Conservation (phyloP, 1,140 invertebrate genomes). For the Achroia grisella region DNA sequence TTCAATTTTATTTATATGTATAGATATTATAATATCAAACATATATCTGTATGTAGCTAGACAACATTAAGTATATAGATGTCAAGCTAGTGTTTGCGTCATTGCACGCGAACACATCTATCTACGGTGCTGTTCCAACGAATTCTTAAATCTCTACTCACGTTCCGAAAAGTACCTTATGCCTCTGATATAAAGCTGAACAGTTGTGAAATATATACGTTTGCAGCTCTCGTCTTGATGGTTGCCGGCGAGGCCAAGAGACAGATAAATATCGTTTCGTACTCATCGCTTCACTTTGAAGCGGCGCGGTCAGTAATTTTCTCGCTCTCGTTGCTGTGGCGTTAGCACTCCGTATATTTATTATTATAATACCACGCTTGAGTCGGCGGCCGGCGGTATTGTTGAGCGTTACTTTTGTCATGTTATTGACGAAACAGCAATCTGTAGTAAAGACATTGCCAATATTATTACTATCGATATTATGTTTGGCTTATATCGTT, state of each 20-base stretch:
- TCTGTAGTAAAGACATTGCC: no score
- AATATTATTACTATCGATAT: no score
- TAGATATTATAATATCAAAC: no score
- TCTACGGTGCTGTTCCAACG: conserved; percentile 1
- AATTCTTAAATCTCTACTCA: conserved; percentile 6
- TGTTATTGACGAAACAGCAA: no score
- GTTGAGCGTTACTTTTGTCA: no score
- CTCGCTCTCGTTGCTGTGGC: not conserved
- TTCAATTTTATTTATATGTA: no score
- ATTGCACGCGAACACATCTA: not conserved
- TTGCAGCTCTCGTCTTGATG: conserved; percentile 24
- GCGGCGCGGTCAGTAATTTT: conserved; percentile 26
- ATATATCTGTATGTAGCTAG: no score
- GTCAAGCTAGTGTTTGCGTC: not conserved
- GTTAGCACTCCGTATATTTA: conserved; percentile 1
- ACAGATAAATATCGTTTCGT: conserved; percentile 51
- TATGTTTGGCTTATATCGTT: no score
- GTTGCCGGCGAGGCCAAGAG: conserved; percentile 43
- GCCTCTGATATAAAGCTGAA: not conserved
- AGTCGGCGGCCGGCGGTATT: no score
- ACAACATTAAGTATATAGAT: not conserved
- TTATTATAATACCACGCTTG: not conserved
- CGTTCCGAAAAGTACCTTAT: conserved; percentile 12
- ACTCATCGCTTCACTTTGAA: conserved; percentile 35
- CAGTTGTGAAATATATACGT: conserved; percentile 11